These are phyloP conservation scores for Aphelocoma coerulescens DNA, from an alignment of 2,113 vertebrate species.

Conservation along the genomic window DNA sequence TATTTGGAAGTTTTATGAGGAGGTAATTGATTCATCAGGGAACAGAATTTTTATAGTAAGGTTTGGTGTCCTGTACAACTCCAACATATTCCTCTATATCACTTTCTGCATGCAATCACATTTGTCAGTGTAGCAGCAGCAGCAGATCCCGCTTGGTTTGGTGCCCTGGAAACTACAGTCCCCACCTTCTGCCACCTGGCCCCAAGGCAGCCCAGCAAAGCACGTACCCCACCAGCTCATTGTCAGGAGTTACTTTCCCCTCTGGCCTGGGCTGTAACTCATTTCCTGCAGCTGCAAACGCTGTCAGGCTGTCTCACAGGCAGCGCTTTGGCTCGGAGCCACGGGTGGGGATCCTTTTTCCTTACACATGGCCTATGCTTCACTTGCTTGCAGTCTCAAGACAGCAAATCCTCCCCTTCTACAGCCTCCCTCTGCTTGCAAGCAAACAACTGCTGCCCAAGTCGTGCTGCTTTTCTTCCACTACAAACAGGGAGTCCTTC, in stretches of 20 bases:
- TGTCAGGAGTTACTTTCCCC: not conserved
- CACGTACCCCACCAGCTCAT: not conserved
- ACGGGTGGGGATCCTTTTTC: slow-evolving; percentile 12
- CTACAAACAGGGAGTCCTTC: not conserved
- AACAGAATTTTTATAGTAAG: not conserved
- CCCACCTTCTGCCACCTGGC: not conserved
- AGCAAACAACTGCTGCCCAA: not conserved
- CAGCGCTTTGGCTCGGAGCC: not conserved
- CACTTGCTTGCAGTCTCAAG: not conserved
- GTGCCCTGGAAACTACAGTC: not conserved
- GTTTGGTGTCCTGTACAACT: not conserved
- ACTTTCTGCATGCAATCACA: not conserved
- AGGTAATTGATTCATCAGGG: not conserved
- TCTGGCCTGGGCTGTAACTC: slow-evolving; percentile 23
- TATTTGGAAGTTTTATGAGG: not conserved
- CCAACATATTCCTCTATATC: not conserved
- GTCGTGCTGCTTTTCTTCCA: not conserved
- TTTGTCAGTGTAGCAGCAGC: not conserved
- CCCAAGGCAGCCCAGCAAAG: not conserved
- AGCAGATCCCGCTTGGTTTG: not conserved
- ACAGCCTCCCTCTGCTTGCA: not conserved
- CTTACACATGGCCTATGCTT: not conserved
- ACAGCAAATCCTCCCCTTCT: not conserved
- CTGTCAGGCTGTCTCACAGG: slow-evolving; percentile 28
- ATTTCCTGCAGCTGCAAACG: slow-evolving; percentile 60